Conservation (phyloP, 2,113 vertebrate species). For the Alligator mississippiensis region DNA sequence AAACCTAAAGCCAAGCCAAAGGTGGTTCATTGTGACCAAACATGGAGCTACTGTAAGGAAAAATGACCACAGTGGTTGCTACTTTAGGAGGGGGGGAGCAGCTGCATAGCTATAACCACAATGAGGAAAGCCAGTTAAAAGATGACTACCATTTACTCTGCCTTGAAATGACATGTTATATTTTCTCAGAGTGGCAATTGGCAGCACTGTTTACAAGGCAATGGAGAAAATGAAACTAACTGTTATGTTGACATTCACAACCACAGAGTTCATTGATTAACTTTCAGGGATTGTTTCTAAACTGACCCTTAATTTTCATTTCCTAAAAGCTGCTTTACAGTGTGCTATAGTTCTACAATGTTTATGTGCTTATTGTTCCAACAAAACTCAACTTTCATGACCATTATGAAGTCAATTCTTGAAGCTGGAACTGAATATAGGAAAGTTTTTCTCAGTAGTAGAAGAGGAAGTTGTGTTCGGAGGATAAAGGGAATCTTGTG, state of each 20-base stretch:
- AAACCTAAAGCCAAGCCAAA: conserved; percentile 31
- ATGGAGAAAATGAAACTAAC: not conserved
- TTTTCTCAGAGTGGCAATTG: conserved; percentile 16
- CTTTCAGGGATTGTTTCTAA: not conserved
- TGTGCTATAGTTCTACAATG: not conserved
- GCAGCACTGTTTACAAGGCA: not conserved
- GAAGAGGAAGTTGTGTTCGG: not conserved
- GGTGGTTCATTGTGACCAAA: conserved; percentile 34
- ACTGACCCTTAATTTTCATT: not conserved
- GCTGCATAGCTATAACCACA: conserved; percentile 18
- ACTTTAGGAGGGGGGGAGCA: not conserved
- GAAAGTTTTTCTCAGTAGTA: not conserved
- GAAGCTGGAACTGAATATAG: not conserved
- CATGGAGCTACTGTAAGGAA: conserved; percentile 14
- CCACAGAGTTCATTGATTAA: not conserved
- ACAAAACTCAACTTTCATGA: not conserved
- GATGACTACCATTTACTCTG: not conserved
- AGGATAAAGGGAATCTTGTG: not conserved
- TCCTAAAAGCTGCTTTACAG: not conserved
- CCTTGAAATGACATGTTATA: not conserved
- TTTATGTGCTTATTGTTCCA: not conserved
- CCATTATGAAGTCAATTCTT: not conserved
- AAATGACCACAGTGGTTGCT: not conserved
- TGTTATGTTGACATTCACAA: not conserved
- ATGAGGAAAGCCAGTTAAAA: not conserved